Evolutionary conservation across 2,797 vertebrate genomes (phyloP).

Genomic region (Hippocampus kuda): DNA sequence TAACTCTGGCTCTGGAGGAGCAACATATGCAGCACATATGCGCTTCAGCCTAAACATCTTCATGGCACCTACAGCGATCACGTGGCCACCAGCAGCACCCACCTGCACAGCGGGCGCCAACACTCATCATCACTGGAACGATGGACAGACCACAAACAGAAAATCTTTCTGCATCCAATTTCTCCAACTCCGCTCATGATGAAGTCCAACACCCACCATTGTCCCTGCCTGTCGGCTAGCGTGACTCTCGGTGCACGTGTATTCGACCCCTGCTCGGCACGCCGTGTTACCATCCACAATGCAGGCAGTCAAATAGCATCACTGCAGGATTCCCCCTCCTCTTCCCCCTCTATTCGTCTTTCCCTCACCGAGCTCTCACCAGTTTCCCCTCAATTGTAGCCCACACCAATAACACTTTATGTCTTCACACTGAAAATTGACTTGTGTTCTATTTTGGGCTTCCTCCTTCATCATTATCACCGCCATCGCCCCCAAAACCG

Average conservation of each 20-base stretch:
- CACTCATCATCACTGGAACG: slow-evolving; percentile 10
- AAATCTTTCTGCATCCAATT: neutral
- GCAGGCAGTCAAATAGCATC: slow-evolving; percentile 45
- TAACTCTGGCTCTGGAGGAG: too few species aligned
- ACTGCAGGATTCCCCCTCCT: slow-evolving; percentile 53
- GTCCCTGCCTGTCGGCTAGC: neutral
- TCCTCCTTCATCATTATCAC: slow-evolving; percentile 1
- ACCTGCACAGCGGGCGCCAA: slow-evolving; percentile 27
- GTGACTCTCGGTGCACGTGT: slow-evolving; percentile 2
- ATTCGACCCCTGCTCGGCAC: neutral
- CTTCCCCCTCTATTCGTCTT: neutral
- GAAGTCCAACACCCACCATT: neutral
- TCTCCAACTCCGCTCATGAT: neutral
- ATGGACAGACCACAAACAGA: slow-evolving; percentile 10
- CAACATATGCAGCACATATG: too few species aligned
- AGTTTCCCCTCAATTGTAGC: neutral
- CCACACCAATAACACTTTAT: neutral
- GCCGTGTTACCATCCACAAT: neutral
- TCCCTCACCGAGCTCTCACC: neutral
- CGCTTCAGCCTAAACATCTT: neutral
- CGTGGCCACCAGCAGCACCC: slow-evolving; percentile 11
- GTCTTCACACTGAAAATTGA: neutral
- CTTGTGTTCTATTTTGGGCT: neutral
- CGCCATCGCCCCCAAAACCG: neutral
- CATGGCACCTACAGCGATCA: neutral